A percentile compares a stretch with the other conserved stretches of the same genome.
These are phyloP conservation scores for Varanus komodoensis DNA, from an alignment of 2,113 vertebrate genomes.

Conservation along the genomic window DNA sequence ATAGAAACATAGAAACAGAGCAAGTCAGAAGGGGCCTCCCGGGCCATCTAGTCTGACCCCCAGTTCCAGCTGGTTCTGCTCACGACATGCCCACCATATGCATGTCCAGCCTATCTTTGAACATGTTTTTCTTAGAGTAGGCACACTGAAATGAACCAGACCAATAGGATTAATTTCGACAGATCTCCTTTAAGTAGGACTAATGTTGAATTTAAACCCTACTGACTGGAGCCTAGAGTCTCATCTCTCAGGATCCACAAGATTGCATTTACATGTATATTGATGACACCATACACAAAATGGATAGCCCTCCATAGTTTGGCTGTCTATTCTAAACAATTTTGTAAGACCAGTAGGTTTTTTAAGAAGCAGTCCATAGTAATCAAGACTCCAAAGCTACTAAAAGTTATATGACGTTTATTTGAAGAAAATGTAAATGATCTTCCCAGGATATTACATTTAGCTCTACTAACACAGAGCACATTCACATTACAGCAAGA, in stretches of 20 bases:
- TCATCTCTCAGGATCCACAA: neutral
- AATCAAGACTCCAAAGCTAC: neutral
- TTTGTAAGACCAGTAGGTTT: neutral
- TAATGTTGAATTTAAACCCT: no score
- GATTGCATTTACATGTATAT: neutral
- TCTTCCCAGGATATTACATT: neutral
- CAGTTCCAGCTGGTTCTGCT: no score
- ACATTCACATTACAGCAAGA: constrained; percentile 1
- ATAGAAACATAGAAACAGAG: no score
- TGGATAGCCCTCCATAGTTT: neutral
- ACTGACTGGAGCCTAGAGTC: no score
- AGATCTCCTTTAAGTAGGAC: neutral
- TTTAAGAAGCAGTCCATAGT: neutral
- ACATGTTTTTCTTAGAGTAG: no score
- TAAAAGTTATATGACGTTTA: constrained; percentile 18
- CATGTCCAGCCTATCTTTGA: no score
- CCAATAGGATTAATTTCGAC: neutral
- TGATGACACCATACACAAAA: neutral
- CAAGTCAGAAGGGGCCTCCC: no score
- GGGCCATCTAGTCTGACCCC: no score
- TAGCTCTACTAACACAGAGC: neutral
- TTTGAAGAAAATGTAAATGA: constrained; percentile 12
- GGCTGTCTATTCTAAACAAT: neutral
- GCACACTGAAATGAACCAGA: no score
- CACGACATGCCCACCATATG: no score